Evolutionary conservation across 2,113 vertebrate genomes (phyloP), one percentile per base, ranked within the genome.

Genomic region (Lepisosteus osseus): DNA sequence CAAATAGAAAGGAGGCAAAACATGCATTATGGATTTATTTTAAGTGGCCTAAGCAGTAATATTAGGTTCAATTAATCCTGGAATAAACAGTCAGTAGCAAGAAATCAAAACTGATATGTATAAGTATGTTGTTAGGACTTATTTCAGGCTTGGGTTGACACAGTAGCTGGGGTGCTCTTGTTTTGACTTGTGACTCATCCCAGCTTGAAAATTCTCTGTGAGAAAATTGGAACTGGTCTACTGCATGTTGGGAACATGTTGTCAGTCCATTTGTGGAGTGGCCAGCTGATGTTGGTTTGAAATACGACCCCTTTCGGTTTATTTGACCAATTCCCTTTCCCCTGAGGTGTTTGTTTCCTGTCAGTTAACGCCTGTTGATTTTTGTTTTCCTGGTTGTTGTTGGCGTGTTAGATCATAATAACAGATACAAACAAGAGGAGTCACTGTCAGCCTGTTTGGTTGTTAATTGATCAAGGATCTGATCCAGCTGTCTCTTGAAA

Each of bases 311-410:
- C 43, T 66, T 66, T 47, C 1, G 12, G 42, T 66, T 47, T 66
- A 44, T 66, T 66, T 66, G 13, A n/a, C 43, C 45, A 66, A 45
- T 66, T 15, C 43, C 44, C 13, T 14, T 66, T 66, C 64, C 64
- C 43, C 44, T n/a, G 8, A 66, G 11, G 3, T 7, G 64, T 42
- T 15, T 47, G 43, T 47, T 66, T 66, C 64, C 64, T 66, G 64
- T 44, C n/a, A 9, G 5, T 51, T 51, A 51, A 51, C 47, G 47
- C 43, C 42, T 42, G 15, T 66, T 44, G 6, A 8, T 14, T 3
- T 7, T 45, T 66, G 64, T 42, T 47, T 12, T 47, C 29, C 7
- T 47, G 45, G 13, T 11, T 51, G 47, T 51, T 51, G 9, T 51
- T 51, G 29, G 29, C 29, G 29, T 29, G 29, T 29, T 29, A 29